Conservation (phyloP, 2,888 invertebrate species). For the Rosalia funebris region DNA sequence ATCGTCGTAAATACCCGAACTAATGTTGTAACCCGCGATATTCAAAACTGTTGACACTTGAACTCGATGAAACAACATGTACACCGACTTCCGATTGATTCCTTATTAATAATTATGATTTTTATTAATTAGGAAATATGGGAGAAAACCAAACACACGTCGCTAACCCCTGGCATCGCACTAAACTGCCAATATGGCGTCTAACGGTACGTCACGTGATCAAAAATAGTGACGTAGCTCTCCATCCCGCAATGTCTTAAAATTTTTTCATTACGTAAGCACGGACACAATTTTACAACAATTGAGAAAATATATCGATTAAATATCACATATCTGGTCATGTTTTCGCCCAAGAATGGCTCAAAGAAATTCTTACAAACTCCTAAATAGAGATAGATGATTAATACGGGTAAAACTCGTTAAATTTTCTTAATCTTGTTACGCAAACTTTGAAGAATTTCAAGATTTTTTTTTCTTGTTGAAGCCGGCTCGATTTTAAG, state of each 20-base stretch:
- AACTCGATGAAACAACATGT: slow-evolving; percentile 36
- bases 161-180: slow-evolving; percentile 66
- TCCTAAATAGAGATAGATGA: slow-evolving; percentile 4
- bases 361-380: slow-evolving; percentile 1
- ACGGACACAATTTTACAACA: slow-evolving; percentile 50
- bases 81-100: slow-evolving; percentile 30
- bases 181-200: slow-evolving; percentile 71
- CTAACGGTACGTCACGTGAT: slow-evolving; percentile 69
- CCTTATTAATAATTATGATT: slow-evolving; percentile 37
- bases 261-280: slow-evolving; percentile 64
- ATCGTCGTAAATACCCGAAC: slow-evolving; percentile 65
- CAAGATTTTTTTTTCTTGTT: slow-evolving; percentile 7
- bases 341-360: slow-evolving; percentile 5
- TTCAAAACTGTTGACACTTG: slow-evolving; percentile 57
- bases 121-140: slow-evolving; percentile 41
- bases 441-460: slow-evolving; percentile 12
- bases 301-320: slow-evolving; percentile 44
- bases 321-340: slow-evolving; percentile 21
- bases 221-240: slow-evolving; percentile 65
- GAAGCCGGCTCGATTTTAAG: neutral
- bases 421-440: slow-evolving; percentile 9
- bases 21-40: slow-evolving; percentile 59
- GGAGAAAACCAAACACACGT: slow-evolving; percentile 58
- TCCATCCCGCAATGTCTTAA: slow-evolving; percentile 60
- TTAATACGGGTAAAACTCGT: neutral